Conservation (phyloP, 2,797 vertebrate species). For the Euphonia xanthogaster region DNA sequence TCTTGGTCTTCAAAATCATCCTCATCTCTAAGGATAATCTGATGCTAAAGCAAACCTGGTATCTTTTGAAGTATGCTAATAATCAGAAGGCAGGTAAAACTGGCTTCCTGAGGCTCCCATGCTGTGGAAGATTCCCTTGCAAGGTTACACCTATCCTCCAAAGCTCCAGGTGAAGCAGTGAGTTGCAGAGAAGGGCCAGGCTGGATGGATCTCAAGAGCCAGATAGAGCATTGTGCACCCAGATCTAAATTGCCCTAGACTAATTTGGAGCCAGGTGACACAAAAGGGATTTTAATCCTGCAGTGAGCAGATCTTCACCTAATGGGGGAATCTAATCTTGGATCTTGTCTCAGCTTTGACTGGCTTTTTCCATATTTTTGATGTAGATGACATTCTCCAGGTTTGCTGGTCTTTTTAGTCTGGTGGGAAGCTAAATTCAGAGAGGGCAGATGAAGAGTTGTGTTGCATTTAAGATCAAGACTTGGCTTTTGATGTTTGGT, state of each 20-base stretch:
- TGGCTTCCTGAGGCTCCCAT: neutral
- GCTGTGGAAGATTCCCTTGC: neutral
- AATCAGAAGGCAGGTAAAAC: neutral
- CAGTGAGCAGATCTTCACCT: neutral
- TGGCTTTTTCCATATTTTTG: neutral
- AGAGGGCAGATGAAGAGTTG: neutral
- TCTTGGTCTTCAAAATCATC: neutral
- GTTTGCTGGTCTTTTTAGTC: neutral
- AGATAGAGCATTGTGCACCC: neutral
- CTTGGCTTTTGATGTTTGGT: neutral
- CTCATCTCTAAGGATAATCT: neutral
- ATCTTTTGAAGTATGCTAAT: neutral
- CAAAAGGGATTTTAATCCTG: neutral
- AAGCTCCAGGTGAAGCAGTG: neutral
- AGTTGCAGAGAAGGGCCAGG: neutral
- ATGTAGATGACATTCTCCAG: neutral
- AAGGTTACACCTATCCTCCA: neutral
- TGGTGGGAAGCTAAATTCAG: neutral
- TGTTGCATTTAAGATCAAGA: neutral
- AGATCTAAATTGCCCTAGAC: neutral
- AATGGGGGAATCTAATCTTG: neutral
- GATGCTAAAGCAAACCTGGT: neutral
- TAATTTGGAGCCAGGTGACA: neutral
- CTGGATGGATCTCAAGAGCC: neutral
- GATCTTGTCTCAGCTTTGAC: conserved; percentile 11